Base-by-base conservation (phyloP, 64 coral and sea anemone species). In the Pachyseris speciosa region DNA sequence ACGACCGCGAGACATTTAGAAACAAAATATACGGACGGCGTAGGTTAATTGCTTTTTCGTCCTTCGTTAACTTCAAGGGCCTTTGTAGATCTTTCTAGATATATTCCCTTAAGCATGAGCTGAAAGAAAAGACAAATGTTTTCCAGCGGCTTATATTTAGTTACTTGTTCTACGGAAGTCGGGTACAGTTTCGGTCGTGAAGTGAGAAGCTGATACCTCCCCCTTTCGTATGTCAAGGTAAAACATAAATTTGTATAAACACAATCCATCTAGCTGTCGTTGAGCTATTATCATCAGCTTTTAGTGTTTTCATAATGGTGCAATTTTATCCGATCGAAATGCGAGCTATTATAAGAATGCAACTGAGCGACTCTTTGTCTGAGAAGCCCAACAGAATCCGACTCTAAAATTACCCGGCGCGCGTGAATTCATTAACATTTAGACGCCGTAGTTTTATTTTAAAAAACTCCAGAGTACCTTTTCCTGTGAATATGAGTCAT, bases 201-300 rank as follows among this genome's bases (percentile, higher is more conserved):
- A 81, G 63, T 53, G 41, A 39, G 34, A 61, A 63, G 12, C 9
- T 36, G 27, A 1, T 19, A 22, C 55, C 52, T 53, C 77, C 53
- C 53, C 50, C 50, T 51, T 44, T 59, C 41, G 50, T 37, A 26
- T 84, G 79, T 92, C 78, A 92, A 47, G 29, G 85, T 81, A 83
- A 93, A 89, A 88, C 45, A 93, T 93, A 96, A 90, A 86, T 88
- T 65, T 84, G 88, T 39, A 87, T 80, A 92, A 89, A 88, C 76
- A 96, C 81, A 86, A 92, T 96, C 92, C 94, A 75, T 92, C 94
- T 84, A 78, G 55, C 67, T 70, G 68, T 89, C 61, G 42, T 91
- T 85, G 49, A 40, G 69, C 79, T 88, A 96, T 96, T 96, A 80
- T 96, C 86, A 86, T 85, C 88, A 85, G 67, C 69, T 64, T 61